Conservation (phyloP, 2,888 invertebrate species). For the Cheilosia vulpina region DNA sequence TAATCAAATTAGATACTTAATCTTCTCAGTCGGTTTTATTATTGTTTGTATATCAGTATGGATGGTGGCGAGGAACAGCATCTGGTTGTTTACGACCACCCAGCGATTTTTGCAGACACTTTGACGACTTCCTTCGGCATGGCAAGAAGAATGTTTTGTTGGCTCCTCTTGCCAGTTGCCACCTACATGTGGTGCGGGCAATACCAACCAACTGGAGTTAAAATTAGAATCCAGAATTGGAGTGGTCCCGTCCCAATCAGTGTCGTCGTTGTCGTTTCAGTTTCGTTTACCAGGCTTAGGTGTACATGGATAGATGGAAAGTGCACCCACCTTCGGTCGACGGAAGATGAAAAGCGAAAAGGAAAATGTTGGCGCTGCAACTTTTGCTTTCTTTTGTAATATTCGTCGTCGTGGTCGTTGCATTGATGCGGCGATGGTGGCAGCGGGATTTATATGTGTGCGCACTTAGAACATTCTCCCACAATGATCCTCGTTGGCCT, state of each 20-base stretch:
- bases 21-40: background rate
- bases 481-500: constrained; percentile 37
- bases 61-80: background rate
- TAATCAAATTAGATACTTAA: constrained; percentile 26
- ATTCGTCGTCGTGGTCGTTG: background rate
- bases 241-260: background rate
- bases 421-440: no score
- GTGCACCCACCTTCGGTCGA: constrained; percentile 8
- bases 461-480: background rate
- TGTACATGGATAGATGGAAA: background rate
- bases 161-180: background rate
- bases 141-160: constrained; percentile 3
- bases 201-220: background rate
- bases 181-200: background rate
- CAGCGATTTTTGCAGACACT: constrained; percentile 18
- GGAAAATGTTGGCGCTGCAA: constrained; percentile 13
- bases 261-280: background rate
- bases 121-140: constrained; percentile 33
- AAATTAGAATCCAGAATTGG: constrained; percentile 11
- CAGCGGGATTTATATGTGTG: no score
- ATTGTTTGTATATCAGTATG: background rate
- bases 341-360: constrained; percentile 29
- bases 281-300: constrained; percentile 20
- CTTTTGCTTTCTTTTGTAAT: constrained; percentile 33
- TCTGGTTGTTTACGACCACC: constrained; percentile 21